Percentiles rank a stretch among this genome's conserved stretches.
Evolutionary conservation across 2,797 vertebrate species (phyloP).

Genomic region (Nyctalus aviator): DNA sequence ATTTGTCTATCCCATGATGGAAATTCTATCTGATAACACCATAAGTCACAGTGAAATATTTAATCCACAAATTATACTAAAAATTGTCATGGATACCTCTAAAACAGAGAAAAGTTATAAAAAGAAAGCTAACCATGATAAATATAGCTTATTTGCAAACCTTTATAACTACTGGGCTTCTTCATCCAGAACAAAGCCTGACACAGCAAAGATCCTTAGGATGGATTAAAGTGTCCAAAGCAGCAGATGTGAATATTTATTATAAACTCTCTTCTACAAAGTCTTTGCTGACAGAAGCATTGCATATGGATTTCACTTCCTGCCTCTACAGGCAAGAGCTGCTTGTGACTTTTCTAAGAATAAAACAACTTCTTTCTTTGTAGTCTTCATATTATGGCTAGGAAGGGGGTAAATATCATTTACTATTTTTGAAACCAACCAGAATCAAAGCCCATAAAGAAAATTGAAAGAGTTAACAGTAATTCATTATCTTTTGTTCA

Average conservation of each 20-base stretch:
- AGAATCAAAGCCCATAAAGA: conserved; percentile 12
- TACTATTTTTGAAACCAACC: conserved; percentile 68
- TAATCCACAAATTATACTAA: conserved; percentile 61
- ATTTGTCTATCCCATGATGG: conserved; percentile 51
- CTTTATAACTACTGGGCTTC: conserved; percentile 84
- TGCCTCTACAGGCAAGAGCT: conserved; percentile 75
- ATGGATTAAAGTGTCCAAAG: conserved; percentile 89
- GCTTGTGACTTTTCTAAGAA: conserved; percentile 77
- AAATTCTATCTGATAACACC: conserved; percentile 1
- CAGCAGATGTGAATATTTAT: conserved; percentile 90
- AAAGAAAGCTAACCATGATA: conserved; percentile 86
- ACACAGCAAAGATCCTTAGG: conserved; percentile 87
- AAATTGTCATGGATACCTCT: conserved; percentile 61
- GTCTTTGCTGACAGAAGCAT: conserved; percentile 87
- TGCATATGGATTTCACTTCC: conserved; percentile 83
- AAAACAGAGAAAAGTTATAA: conserved; percentile 72
- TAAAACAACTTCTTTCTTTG: conserved; percentile 75
- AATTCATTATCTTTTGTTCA: conserved; percentile 46
- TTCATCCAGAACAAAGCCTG: conserved; percentile 89
- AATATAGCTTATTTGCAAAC: conserved; percentile 86
- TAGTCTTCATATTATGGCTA: conserved; percentile 73
- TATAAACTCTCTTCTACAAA: conserved; percentile 83
- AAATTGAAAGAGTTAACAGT: conserved; percentile 35
- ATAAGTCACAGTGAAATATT: conserved; percentile 70
- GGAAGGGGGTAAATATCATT: conserved; percentile 64